Evolutionary conservation across 2,113 vertebrate species (phyloP), one percentile per base, ranked within the genome.

Genomic region (Strix uralensis): DNA sequence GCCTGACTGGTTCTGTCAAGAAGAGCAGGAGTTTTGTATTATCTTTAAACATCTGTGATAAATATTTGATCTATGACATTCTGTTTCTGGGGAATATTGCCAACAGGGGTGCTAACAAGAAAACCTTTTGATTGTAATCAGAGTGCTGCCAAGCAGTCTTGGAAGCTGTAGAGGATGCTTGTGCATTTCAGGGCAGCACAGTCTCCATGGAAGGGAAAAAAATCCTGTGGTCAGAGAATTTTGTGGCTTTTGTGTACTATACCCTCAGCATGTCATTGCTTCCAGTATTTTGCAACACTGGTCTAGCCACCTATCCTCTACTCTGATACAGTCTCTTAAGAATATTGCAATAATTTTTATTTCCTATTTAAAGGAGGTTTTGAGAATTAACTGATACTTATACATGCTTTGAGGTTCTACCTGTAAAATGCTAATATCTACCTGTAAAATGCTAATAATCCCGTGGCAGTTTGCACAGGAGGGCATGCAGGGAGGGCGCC

Each of bases 51-150:
- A 52, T 88, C 86, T 94, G 73, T 91, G 81, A 92, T 93, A 95
- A 96, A 96, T 96, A 96, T 96, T 97, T 98, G 97, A 98, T 97
- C 88, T 94, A 29, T 86, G 82, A 83, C 71, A 77, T 95, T 77
- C 51, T 59, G 19, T 7, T 96, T 88, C 75, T 94, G 59, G 25
- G 52, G 32, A 92, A 81, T 80, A 59, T 38, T 40, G 44, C 17
- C 32, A 91, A 80, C 40, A 82, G 36, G 26, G 38, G 69, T 86
- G 55, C 10, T 91, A 85, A 79, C 40, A 90, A 65, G 67, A 46
- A 90, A 66, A 69, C 13, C 26, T 82, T 94, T 83, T 63, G 47
- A 67, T 57, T 78, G 57, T 29, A 81, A 79, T 69, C 40, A 82
- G n/a, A 81, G 40, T 36, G 17, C 46, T 69, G 13, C 69, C 94